phyloP scores from a whole-genome alignment of 2,888 invertebrate species.

The Branchipolynoe longqiensis region DNA sequence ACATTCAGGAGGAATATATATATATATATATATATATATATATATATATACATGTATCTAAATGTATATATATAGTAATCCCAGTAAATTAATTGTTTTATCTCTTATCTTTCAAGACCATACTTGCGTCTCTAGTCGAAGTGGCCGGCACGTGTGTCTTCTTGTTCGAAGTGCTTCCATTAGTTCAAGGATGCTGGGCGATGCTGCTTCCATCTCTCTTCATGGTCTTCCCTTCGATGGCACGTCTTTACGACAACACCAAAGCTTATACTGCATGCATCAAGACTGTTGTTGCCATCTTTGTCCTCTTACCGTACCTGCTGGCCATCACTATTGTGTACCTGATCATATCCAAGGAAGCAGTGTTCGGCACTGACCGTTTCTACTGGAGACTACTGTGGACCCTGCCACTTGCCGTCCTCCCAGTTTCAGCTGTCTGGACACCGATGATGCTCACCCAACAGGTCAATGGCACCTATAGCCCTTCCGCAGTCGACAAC shows the following conservation, averaged over 20 bases:
- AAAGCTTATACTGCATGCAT: no score
- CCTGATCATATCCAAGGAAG: no score
- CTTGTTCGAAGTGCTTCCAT: slow-evolving; percentile 15
- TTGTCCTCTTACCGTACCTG: neutral
- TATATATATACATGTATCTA: neutral
- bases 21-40: neutral
- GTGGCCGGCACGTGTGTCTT: neutral
- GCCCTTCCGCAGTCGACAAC: neutral
- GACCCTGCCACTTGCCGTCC: neutral
- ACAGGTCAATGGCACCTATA: slow-evolving; percentile 21
- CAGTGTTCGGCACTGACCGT: no score
- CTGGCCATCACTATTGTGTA: neutral
- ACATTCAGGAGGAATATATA: neutral
- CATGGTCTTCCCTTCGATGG: slow-evolving; percentile 10
- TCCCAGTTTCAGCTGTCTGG: neutral
- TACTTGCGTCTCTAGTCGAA: neutral
- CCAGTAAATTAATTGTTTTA: no score
- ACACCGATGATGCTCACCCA: neutral
- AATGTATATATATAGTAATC: neutral
- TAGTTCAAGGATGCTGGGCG: neutral
- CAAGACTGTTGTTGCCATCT: neutral
- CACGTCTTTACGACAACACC: neutral
- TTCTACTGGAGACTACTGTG: neutral
- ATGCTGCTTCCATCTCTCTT: neutral
- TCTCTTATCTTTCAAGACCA: neutral